Conservation (phyloP, 2,113 vertebrate genomes). For the Daphoenositta chrysoptera region DNA sequence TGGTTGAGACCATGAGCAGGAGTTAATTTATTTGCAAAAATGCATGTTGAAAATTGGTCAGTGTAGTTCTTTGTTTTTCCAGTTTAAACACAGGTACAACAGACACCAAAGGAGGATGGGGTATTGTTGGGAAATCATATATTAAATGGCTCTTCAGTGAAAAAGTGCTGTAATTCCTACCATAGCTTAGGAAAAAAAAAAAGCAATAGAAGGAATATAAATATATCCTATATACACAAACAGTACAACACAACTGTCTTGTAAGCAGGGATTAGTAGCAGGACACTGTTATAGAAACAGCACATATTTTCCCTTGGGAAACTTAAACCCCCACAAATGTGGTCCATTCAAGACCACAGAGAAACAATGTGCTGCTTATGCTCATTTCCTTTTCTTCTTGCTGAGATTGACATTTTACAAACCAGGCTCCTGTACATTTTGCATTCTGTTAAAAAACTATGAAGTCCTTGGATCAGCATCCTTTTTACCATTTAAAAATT, state of each 20-base stretch:
- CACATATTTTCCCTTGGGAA: conserved; percentile 17
- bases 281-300: background rate
- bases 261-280: conserved; percentile 7
- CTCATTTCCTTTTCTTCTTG: background rate
- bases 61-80: background rate
- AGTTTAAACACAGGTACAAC: background rate
- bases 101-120: background rate
- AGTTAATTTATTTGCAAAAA: background rate
- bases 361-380: background rate
- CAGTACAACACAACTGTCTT: background rate
- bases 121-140: background rate
- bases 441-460: background rate
- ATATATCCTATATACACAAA: background rate
- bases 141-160: background rate
- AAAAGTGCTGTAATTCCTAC: background rate
- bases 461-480: background rate
- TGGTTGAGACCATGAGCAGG: background rate
- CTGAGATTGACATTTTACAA: background rate
- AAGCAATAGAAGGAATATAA: background rate
- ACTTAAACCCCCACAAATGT: background rate
- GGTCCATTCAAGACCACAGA: background rate
- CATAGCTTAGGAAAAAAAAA: background rate
- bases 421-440: background rate
- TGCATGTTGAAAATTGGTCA: background rate
- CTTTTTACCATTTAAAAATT: background rate